phyloP scores from a whole-genome alignment of 2,888 invertebrate genomes.

The Cheilosia scutellata region DNA sequence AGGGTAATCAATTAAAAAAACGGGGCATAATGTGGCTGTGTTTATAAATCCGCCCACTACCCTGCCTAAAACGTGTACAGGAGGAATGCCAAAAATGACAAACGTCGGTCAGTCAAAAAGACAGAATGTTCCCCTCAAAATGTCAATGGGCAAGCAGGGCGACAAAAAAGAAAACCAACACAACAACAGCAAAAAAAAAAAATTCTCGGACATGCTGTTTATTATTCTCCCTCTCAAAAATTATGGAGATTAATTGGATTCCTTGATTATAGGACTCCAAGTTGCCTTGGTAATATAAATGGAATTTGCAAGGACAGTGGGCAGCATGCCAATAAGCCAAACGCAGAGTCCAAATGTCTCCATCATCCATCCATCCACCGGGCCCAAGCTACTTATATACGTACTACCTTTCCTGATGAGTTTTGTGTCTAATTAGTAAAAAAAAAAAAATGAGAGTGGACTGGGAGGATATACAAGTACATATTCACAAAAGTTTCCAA shows the following conservation, averaged over 20 bases:
- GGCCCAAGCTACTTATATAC: background rate
- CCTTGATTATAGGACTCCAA: slow-evolving; percentile 46
- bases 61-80: background rate
- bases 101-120: slow-evolving; percentile 13
- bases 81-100: background rate
- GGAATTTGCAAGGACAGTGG: slow-evolving; percentile 38
- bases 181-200: background rate
- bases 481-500: background rate
- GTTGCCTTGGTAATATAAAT: slow-evolving; percentile 53
- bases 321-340: slow-evolving; percentile 45
- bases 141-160: background rate
- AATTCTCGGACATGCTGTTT: slow-evolving; percentile 22
- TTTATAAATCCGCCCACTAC: slow-evolving; percentile 4
- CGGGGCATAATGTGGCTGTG: background rate
- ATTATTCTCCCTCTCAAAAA: slow-evolving; percentile 41
- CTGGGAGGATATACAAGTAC: background rate
- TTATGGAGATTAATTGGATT: slow-evolving; percentile 71
- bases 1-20: slow-evolving; percentile 64
- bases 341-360: slow-evolving; percentile 7
- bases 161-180: background rate
- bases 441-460: slow-evolving; percentile 38
- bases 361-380: background rate
- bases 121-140: slow-evolving; percentile 2
- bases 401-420: slow-evolving; percentile 45
- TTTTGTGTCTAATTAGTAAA: slow-evolving; percentile 64